Evolutionary conservation across 2,797 vertebrate genomes (phyloP).

Genomic region (Pelobates cultripes): DNA sequence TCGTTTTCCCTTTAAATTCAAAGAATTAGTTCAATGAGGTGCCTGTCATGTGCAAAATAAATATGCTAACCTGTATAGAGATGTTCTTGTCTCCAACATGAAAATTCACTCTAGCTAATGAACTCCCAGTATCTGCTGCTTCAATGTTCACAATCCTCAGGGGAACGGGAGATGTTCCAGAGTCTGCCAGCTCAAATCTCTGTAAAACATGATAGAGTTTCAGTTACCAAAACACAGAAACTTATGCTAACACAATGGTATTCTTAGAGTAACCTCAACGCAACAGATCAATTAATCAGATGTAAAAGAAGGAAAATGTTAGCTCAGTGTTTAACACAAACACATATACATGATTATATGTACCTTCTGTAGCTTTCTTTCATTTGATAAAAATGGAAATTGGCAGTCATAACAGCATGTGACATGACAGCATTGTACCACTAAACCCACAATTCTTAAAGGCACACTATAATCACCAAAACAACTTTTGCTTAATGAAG

Average conservation of each 20-base stretch:
- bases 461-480: no score
- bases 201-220: slow-evolving; percentile 60
- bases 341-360: no score
- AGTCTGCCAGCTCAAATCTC: slow-evolving; percentile 88
- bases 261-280: not conserved
- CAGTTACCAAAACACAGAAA: not conserved
- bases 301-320: not conserved
- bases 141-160: slow-evolving; percentile 70
- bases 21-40: no score
- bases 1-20: no score
- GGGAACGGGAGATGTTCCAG: slow-evolving; percentile 64
- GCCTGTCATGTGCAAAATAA: not conserved
- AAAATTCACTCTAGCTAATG: slow-evolving; percentile 79
- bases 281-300: not conserved
- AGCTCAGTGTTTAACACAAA: no score
- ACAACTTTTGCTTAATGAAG: no score
- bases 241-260: not conserved
- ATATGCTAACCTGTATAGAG: slow-evolving; percentile 81
- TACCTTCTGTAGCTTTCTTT: no score
- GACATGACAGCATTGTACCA: no score
- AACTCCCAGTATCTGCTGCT: slow-evolving; percentile 58
- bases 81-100: slow-evolving; percentile 75
- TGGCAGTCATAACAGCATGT: no score
- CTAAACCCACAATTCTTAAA: no score
- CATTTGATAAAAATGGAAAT: no score